Evolutionary conservation across 2,888 invertebrate genomes (phyloP), one percentile per base, ranked within the genome.

Genomic region (Drosophila helvetica): DNA sequence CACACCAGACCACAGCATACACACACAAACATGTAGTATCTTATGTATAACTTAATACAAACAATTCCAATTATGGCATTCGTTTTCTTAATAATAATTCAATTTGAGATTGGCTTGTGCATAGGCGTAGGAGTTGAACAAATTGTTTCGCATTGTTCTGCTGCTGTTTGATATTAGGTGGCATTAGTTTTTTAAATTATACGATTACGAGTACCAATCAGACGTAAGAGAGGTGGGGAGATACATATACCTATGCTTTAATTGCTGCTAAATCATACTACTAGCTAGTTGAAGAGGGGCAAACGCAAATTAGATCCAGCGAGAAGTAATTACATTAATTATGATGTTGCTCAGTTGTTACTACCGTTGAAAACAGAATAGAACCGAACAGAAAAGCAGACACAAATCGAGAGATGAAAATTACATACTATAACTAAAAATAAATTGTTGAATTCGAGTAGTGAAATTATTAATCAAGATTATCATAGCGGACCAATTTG

Each of bases 401-500:
- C 12, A 45, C 33, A 47, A 62, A 56, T 45, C 57, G 38, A 53
- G 51, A 60, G 45, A 67, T 38, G 50, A 64, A 80, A 55, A 74
- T 70, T 65, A 67, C 57, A 85, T 74, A 82, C 68, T 72, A 64
- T 67, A 66, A 54, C 43, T 57, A 85, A 82, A 51, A 43, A 73
- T 63, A 80, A 75, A 88, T 88, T 85, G 84, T 85, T 85, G 74
- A 88, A 85, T 79, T 79, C 78, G 72, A 77, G 81, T 86, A 86
- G 89, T 83, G 67, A 87, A 90, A 81, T 83, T 80, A 86, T 88
- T 83, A 86, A 87, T 50, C 78, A 83, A 80, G 73, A 83, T 88
- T 90, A 90, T 85, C 86, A 91, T 90, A 91, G 91, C 90, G 91
- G 91, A 91, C 91, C 91, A 91, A 91, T 91, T 90, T 90, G 90